Conservation (phyloP, 2,888 invertebrate species). For the Patella pellucida region DNA sequence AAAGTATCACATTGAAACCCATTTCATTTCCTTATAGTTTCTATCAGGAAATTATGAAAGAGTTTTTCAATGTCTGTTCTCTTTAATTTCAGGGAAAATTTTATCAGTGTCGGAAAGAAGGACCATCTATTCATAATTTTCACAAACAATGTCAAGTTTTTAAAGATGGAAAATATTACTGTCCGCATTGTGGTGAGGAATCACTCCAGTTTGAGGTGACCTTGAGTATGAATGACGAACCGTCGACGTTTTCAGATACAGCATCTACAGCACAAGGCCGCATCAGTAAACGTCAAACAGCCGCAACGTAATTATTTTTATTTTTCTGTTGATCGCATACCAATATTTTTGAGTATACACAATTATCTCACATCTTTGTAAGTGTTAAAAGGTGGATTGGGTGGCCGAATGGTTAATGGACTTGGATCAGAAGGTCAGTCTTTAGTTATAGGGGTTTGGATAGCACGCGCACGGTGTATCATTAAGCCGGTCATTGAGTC, state of each 20-base stretch:
- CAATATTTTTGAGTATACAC: constrained; percentile 4
- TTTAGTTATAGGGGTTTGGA: too few species aligned
- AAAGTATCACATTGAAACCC: too few species aligned
- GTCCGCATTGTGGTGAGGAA: constrained; percentile 82
- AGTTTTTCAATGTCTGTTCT: too few species aligned
- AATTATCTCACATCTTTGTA: background rate
- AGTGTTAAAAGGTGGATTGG: too few species aligned
- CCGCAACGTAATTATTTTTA: background rate
- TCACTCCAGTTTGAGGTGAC: constrained; percentile 76
- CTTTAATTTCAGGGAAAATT: constrained; percentile 80
- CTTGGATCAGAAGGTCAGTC: too few species aligned
- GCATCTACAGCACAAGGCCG: constrained; percentile 17
- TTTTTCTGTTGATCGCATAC: background rate
- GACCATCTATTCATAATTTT: constrained; percentile 80
- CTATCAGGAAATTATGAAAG: too few species aligned
- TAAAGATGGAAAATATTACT: constrained; percentile 74
- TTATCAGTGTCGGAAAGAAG: constrained; percentile 78
- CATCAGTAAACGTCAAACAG: constrained; percentile 17
- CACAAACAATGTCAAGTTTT: constrained; percentile 82
- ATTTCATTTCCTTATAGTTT: too few species aligned
- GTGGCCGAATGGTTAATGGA: too few species aligned
- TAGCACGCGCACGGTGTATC: too few species aligned
- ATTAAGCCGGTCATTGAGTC: too few species aligned
- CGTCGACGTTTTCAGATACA: background rate
- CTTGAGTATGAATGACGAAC: constrained; percentile 76